A percentile compares a stretch with the other conserved stretches of the same genome.
These are phyloP conservation scores for Calvadosia cruxmelitensis DNA, from an alignment of 30 jellyfish, hydroid and myxozoan genomes.

Conservation along the genomic window DNA sequence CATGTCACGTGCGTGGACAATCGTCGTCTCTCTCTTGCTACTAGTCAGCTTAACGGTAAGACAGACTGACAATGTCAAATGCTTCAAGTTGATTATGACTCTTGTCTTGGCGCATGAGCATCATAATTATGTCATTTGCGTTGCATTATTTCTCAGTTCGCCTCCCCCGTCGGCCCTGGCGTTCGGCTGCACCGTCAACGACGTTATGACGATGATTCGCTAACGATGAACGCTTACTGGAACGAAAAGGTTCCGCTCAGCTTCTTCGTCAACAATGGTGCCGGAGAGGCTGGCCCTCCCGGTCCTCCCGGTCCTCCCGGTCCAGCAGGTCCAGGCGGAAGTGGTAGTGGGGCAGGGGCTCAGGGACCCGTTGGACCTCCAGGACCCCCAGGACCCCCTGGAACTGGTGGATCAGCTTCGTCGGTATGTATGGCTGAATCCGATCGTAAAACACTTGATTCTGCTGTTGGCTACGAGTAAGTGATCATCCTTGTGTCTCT, in stretches of 20 bases:
- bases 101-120: too few relatives aligned
- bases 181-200: background rate
- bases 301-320: constrained; percentile 57
- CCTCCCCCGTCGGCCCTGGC: background rate
- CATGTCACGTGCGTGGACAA: too few relatives aligned
- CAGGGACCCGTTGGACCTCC: constrained; percentile 56
- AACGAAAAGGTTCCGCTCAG: constrained; percentile 45
- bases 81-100: too few relatives aligned
- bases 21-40: too few relatives aligned
- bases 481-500: background rate
- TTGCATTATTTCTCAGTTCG: background rate
- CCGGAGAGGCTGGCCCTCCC: constrained; percentile 42
- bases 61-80: too few relatives aligned
- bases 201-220: background rate
- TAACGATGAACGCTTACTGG: background rate
- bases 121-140: too few relatives aligned
- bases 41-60: too few relatives aligned
- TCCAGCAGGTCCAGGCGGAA: constrained; percentile 53
- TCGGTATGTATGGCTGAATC: background rate
- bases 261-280: constrained; percentile 62
- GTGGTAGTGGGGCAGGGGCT: constrained; percentile 41
- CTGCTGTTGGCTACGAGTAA: background rate
- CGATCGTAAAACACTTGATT: background rate
- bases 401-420: constrained; percentile 7
- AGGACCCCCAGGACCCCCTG: constrained; percentile 30